These are phyloP conservation scores for Penaeus indicus DNA, from an alignment of 1,140 invertebrate genomes.

Conservation along the genomic window DNA sequence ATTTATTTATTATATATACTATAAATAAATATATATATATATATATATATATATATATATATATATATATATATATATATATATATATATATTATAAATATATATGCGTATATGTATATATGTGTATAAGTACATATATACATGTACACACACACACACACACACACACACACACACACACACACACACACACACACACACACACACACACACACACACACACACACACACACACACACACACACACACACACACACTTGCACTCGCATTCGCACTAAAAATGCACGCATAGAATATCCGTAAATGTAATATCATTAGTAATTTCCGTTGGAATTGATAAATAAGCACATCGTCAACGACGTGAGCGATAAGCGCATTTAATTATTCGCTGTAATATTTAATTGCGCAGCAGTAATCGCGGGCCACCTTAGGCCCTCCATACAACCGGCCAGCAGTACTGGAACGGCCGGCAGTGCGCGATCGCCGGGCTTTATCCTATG, in stretches of 20 bases:
- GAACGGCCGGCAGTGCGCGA: background rate
- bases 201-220: no score
- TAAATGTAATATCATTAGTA: no score
- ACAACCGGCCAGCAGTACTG: background rate
- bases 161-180: background rate
- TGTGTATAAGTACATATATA: background rate
- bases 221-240: background rate
- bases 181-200: no score
- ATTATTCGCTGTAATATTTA: slow-evolving; percentile 18
- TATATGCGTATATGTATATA: no score
- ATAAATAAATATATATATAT: background rate
- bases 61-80: background rate
- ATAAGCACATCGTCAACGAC: background rate
- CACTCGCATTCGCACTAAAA: no score
- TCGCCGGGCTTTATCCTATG: background rate
- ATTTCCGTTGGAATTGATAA: no score
- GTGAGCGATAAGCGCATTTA: background rate
- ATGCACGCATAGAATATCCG: no score
- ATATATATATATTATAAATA: no score
- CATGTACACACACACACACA: background rate
- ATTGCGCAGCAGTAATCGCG: slow-evolving; percentile 9
- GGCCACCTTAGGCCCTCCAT: background rate
- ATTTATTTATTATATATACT: no score
- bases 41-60: background rate
- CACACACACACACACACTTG: no score